Percentiles rank a stretch among this genome's conserved stretches.
Evolutionary conservation across 2,888 invertebrate species (phyloP).

Genomic region (Mesochorus sp.): DNA sequence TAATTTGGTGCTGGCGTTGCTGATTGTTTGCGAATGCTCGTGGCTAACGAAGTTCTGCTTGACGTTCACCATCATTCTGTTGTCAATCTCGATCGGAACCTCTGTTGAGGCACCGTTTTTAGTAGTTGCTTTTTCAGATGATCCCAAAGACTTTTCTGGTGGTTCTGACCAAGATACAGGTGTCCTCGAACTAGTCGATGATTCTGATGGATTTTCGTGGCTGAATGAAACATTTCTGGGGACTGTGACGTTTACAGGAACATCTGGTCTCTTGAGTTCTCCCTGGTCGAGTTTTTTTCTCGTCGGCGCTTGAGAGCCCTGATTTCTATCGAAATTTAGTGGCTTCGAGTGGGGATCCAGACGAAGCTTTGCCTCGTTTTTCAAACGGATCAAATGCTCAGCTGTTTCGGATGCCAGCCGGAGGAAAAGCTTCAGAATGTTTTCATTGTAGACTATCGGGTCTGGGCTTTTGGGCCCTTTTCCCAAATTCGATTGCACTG

Average conservation of each 20-base stretch:
- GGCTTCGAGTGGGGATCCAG: not conserved
- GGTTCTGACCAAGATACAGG: too few relatives aligned
- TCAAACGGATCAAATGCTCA: constrained; percentile 55
- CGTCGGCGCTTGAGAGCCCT: too few relatives aligned
- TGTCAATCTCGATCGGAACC: not conserved
- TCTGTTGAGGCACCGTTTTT: not conserved
- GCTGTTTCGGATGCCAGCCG: constrained; percentile 59
- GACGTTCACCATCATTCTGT: constrained; percentile 17
- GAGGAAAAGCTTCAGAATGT: constrained; percentile 57
- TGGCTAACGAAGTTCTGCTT: not conserved
- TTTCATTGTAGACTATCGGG: constrained; percentile 64
- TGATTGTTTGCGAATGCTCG: not conserved
- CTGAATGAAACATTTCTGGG: too few relatives aligned
- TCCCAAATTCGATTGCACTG: not conserved
- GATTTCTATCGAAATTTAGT: not conserved
- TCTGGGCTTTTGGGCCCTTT: constrained; percentile 54
- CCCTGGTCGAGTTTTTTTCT: too few relatives aligned
- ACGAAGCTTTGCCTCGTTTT: constrained; percentile 25
- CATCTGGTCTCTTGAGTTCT: too few relatives aligned
- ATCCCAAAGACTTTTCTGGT: not conserved
- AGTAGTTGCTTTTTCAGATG: not conserved
- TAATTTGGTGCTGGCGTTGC: not conserved
- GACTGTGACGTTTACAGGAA: too few relatives aligned
- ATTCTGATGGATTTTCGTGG: too few relatives aligned
- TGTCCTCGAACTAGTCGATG: too few relatives aligned